Percentiles rank a stretch among this genome's conserved stretches.
These are phyloP conservation scores for Thereva unica DNA, from an alignment of 2,888 invertebrate species.

Conservation along the genomic window DNA sequence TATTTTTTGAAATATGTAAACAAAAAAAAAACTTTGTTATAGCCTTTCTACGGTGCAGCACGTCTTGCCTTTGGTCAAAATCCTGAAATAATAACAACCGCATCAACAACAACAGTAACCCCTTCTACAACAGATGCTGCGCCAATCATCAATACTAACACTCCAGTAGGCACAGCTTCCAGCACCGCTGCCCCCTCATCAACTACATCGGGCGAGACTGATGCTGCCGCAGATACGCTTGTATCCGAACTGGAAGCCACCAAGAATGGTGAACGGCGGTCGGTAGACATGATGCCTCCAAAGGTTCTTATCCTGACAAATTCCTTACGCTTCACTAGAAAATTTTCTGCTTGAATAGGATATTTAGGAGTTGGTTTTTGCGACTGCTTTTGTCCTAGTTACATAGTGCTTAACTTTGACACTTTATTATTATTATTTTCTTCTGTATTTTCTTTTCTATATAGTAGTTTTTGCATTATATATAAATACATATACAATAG, in stretches of 20 bases:
- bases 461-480: neutral
- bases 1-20: neutral
- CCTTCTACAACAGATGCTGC: conserved; percentile 32
- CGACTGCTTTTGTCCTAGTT: conserved; percentile 17
- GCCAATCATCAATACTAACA: conserved; percentile 54
- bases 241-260: conserved; percentile 50
- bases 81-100: conserved; percentile 58
- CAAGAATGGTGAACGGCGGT: conserved; percentile 51
- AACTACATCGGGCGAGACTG: conserved; percentile 47
- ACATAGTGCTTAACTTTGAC: conserved; percentile 15
- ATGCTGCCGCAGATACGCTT: conserved; percentile 48
- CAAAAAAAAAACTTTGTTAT: conserved; percentile 41
- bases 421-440: conserved; percentile 13
- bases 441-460: neutral
- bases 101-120: conserved; percentile 48
- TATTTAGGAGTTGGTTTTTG: conserved; percentile 7
- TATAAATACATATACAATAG: neutral
- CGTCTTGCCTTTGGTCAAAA: conserved; percentile 61
- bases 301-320: conserved; percentile 49
- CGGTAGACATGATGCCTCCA: conserved; percentile 50
- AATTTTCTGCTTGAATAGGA: conserved; percentile 23
- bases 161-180: conserved; percentile 53
- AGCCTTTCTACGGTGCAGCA: conserved; percentile 68
- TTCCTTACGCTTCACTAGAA: conserved; percentile 11
- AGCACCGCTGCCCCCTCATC: neutral